Base-by-base conservation (phyloP, 2,113 vertebrate genomes). In the Solea senegalensis region DNA sequence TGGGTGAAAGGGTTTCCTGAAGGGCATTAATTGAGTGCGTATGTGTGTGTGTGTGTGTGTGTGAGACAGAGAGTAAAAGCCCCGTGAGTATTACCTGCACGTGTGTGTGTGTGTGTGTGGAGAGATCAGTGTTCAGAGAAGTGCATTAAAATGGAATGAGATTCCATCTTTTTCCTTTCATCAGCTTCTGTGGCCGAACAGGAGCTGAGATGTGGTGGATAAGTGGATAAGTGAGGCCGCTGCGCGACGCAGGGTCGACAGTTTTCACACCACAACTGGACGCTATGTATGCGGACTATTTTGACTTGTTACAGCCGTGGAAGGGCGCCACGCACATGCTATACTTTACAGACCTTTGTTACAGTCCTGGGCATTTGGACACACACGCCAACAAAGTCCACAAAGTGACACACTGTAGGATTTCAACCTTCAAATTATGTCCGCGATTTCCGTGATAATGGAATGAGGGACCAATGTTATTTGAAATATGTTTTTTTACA, bases 81-180 rank as follows among this genome's bases (percentile, higher is more conserved):
- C n/a, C 39, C 40, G 34, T 59, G 52, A 53, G 56, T 44, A 44
- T 71, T 78, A 64, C 84, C 65, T 74, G 54, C 39, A 40, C 34
- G 34, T 65, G 48, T n/a, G 61, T 10, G 69, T 15, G 65, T 27
- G 65, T 39, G 34, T 9, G 16, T 57, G 61, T 28, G 49, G 5
- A 6, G 34, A 59, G 27, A 50, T 21, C 34, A 21, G 55, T 53
- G 78, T 73, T 21, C 14, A 56, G 73, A 82, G 74, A 73, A 82
- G 69, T 11, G 41, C 72, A 68, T 86, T 74, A 76, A 68, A 84
- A 68, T 70, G 45, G 66, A 79, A 63, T 77, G 64, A 83, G 85
- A 85, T 78, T 44, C 48, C 69, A 80, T 90, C 78, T 69, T 28
- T 45, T 45, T 73, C 48, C 67, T 87, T 84, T 87, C 79, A 80